These are phyloP conservation scores for Pogoniulus pusillus DNA, from an alignment of 2,797 vertebrate species.

Conservation along the genomic window DNA sequence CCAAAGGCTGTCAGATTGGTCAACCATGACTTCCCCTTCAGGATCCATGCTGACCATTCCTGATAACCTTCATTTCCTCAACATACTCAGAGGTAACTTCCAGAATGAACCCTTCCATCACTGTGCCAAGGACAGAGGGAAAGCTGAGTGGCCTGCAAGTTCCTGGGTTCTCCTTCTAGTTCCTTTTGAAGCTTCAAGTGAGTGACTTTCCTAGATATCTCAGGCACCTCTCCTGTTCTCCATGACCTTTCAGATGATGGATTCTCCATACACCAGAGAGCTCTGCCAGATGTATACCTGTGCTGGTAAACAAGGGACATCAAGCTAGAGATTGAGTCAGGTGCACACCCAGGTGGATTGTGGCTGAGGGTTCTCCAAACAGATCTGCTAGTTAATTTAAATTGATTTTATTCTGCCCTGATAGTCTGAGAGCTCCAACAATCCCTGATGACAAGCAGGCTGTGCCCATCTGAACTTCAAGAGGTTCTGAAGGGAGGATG, in stretches of 20 bases:
- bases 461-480: background rate
- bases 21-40: background rate
- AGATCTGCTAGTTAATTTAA: background rate
- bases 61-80: background rate
- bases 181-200: background rate
- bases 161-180: background rate
- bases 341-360: background rate
- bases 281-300: background rate
- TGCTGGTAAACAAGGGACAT: background rate
- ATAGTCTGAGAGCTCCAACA: background rate
- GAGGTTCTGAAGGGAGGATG: background rate
- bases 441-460: background rate
- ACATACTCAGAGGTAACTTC: background rate
- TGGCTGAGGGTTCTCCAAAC: background rate
- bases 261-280: background rate
- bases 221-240: background rate
- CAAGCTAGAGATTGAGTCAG: accelerated
- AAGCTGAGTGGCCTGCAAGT: background rate
- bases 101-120: background rate
- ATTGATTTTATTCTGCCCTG: background rate
- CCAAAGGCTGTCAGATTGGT: background rate
- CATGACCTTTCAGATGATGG: background rate
- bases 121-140: background rate
- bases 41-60: background rate
- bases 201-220: background rate